phyloP scores from a whole-genome alignment of 2,888 invertebrate genomes.

The Meiosimyza decipiens region DNA sequence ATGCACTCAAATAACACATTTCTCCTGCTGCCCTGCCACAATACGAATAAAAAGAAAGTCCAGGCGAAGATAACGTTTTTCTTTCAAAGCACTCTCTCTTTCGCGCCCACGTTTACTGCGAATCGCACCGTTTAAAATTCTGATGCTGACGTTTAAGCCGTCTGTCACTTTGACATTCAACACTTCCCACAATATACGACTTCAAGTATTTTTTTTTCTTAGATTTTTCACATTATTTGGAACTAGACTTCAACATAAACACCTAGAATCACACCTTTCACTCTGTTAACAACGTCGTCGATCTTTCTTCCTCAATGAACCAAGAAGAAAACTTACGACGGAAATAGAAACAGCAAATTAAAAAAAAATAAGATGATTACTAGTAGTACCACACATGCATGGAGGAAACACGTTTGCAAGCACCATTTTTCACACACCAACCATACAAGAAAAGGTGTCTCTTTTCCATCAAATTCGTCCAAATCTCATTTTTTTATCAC shows the following conservation, averaged over 20 bases:
- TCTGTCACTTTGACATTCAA: slow-evolving; percentile 32
- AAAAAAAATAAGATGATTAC: neutral
- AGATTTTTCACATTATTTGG: too few species aligned
- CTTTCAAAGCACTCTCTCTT: neutral
- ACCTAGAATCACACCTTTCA: too few species aligned
- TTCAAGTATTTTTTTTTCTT: too few species aligned
- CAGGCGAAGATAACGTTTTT: neutral
- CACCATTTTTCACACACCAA: slow-evolving; percentile 8
- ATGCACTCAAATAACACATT: neutral
- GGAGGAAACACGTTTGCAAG: slow-evolving; percentile 31
- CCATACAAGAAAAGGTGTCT: slow-evolving; percentile 2
- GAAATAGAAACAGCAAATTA: neutral
- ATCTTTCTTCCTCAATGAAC: too few species aligned
- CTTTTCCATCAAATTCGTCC: neutral
- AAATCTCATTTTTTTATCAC: slow-evolving; percentile 2
- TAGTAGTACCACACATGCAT: slow-evolving; percentile 15
- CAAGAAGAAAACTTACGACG: too few species aligned
- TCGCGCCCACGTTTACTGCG: too few species aligned
- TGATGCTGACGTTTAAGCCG: neutral
- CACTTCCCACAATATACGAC: slow-evolving; percentile 6
- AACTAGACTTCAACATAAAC: too few species aligned
- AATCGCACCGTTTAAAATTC: too few species aligned
- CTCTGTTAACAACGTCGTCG: too few species aligned
- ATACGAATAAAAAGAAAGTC: too few species aligned
- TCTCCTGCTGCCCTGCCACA: too few species aligned